Evolutionary conservation across 1,140 invertebrate genomes (phyloP), one percentile per base, ranked within the genome.

Genomic region (Listronotus bonariensis): DNA sequence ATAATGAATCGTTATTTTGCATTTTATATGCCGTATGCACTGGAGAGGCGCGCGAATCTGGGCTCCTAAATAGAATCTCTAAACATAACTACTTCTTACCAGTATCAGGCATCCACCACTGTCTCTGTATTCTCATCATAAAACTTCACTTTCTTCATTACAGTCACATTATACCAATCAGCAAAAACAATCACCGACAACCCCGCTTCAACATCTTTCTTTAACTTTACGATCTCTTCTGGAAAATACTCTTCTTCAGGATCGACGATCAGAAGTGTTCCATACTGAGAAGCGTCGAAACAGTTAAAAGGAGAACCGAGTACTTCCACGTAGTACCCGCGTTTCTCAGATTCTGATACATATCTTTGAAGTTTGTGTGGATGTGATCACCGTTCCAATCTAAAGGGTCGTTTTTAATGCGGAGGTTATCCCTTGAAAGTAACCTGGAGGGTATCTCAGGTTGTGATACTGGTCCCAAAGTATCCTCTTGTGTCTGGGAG

Each of bases 301-400:
- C 96, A 98, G 0, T 92, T 97, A 70, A 92, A 91, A 0, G 95
- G 93, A 8, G 87, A 84, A 65, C 92, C 83, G 59, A 97, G 81
- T 14, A 97, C 93, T 83, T 98, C 96, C 10, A 98, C 78, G 79
- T 95, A 98, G 79, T 95, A 98, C 0, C 95, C 96, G 72, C 87
- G 72, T 90, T 92, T 56, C 96, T 84, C 46, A 98, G 81, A 79
- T 96, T 90, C 69, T 94, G 91, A 79, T 97, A 98, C 87, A 97
- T 90, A 60, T 93, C 92, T 74, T 92, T 91, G 76, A 97, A 98
- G 81, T 98, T 98, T 1, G 96, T 98, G 75, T 98, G 96, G 68
- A 98, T 91, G 75, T 98, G 96, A 81, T 98, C 96, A 0, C 93
- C 95, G 78, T 96, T 93, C 95, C 96, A 98, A 82, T 98, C 96